Percentiles rank a stretch among this genome's conserved stretches.
Evolutionary conservation across 2,113 vertebrate species (phyloP).

Genomic region (Bos taurus): ARS-UCD2.0 NC_037348.1:43572501-43573000

Average conservation of each 20-base stretch:
- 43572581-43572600: constrained; percentile 51
- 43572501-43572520: neutral
- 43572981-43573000: constrained; percentile 75
- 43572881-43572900: constrained; percentile 81
- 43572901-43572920: constrained; percentile 74
- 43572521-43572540: neutral
- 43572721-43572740: constrained; percentile 94
- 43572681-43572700: constrained; percentile 87
- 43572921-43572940: constrained; percentile 76
- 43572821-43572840: constrained; percentile 86
- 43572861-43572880: constrained; percentile 91
- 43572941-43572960: constrained; percentile 72
- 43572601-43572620: constrained; percentile 61
- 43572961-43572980: constrained; percentile 71
- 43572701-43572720: constrained; percentile 81
- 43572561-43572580: constrained; percentile 51
- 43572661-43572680: constrained; percentile 82
- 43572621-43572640: constrained; percentile 75
- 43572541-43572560: neutral
- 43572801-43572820: constrained; percentile 85
- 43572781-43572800: constrained; percentile 89
- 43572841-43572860: constrained; percentile 89
- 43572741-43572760: constrained; percentile 97
- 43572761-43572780: constrained; percentile 94
- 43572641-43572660: constrained; percentile 78